Conservation (phyloP, 2,888 invertebrate genomes). For the Drosophila sordidula region DNA sequence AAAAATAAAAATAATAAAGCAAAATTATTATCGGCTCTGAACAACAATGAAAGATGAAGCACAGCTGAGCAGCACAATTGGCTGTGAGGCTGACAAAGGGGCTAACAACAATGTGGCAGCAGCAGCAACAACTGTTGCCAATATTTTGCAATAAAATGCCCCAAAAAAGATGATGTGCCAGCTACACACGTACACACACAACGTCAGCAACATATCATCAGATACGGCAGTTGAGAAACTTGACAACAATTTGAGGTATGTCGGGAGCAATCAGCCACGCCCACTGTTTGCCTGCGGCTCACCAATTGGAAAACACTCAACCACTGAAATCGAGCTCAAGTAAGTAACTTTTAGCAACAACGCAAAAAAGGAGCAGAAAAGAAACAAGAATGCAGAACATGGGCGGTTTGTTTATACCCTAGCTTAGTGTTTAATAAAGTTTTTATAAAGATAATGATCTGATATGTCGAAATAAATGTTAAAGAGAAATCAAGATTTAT, state of each 20-base stretch:
- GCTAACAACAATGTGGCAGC: constrained; percentile 57
- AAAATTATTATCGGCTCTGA: constrained; percentile 70
- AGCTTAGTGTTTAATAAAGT: too few species aligned
- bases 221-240: constrained; percentile 51
- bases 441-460: too few species aligned
- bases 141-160: constrained; percentile 68
- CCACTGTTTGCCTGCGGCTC: constrained; percentile 40
- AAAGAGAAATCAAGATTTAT: too few species aligned
- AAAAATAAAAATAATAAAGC: constrained; percentile 68
- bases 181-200: constrained; percentile 16
- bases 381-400: background rate
- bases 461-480: background rate
- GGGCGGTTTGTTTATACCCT: background rate
- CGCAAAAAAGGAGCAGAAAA: background rate
- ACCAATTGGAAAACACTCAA: constrained; percentile 75
- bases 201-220: constrained; percentile 31
- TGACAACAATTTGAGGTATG: constrained; percentile 57
- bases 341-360: constrained; percentile 63
- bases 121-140: constrained; percentile 65
- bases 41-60: constrained; percentile 49
- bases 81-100: constrained; percentile 30
- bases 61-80: constrained; percentile 26
- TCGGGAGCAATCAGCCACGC: constrained; percentile 49
- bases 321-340: constrained; percentile 74
- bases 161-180: constrained; percentile 62